phyloP scores from a whole-genome alignment of 2,113 vertebrate genomes.

The Phylloscopus trochilus region DNA sequence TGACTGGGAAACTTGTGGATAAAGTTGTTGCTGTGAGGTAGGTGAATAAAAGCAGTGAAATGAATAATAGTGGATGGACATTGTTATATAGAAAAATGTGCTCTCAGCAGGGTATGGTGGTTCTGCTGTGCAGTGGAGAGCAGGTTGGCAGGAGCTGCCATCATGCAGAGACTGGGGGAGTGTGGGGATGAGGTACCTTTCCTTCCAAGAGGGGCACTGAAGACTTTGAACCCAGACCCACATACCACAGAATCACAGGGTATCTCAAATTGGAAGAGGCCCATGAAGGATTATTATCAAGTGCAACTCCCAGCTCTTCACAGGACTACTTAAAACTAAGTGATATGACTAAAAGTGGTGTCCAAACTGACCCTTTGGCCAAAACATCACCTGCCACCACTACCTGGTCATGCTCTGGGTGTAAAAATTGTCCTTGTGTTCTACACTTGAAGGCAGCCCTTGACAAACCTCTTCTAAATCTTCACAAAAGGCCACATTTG shows the following conservation, averaged over 20 bases:
- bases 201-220: background rate
- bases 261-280: background rate
- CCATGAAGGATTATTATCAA: background rate
- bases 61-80: background rate
- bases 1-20: slow-evolving; percentile 84
- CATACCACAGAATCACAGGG: fast-evolving
- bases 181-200: background rate
- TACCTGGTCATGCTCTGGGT: background rate
- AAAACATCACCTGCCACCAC: background rate
- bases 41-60: background rate
- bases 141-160: background rate
- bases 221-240: background rate
- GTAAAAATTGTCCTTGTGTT: background rate
- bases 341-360: background rate
- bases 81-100: background rate
- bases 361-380: background rate
- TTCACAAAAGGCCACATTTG: background rate
- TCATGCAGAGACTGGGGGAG: background rate
- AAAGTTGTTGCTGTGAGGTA: slow-evolving; percentile 87
- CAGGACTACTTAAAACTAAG: background rate
- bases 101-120: background rate
- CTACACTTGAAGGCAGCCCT: background rate
- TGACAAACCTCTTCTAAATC: background rate
- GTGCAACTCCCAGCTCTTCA: background rate
- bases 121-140: background rate